Evolutionary conservation across 2,113 vertebrate species (phyloP).

Genomic region (Lasiurus borealis): DNA sequence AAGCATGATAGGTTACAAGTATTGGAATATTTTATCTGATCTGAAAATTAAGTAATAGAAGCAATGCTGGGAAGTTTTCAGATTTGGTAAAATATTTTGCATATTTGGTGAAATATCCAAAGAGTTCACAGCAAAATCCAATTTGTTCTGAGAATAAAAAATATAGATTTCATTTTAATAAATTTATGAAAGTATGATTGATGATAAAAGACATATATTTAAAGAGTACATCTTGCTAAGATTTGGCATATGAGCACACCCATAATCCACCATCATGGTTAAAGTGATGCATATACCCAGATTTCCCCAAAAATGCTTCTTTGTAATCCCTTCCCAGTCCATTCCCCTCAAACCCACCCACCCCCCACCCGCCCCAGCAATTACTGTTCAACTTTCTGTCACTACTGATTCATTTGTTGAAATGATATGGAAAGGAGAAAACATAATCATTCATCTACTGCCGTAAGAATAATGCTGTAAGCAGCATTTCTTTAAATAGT

Average conservation of each 20-base stretch:
- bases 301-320: rapidly evolving
- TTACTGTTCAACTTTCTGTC: background rate
- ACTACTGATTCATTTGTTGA: rapidly evolving
- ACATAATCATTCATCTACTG: background rate
- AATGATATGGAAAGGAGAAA: too few species aligned
- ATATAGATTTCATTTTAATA: background rate
- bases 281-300: rapidly evolving
- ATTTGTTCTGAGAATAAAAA: background rate
- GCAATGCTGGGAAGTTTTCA: background rate
- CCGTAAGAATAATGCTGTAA: background rate
- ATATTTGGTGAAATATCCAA: background rate
- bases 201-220: too few species aligned
- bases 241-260: too few species aligned
- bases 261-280: rapidly evolving
- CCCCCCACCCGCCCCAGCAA: background rate
- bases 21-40: background rate
- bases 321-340: rapidly evolving
- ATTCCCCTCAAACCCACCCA: too few species aligned
- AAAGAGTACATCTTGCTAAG: background rate
- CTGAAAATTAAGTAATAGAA: background rate
- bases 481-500: background rate
- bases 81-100: background rate
- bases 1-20: rapidly evolving
- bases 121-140: background rate
- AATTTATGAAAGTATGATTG: background rate